phyloP scores from a whole-genome alignment of 2,888 invertebrate species.

The Parnassius glacialis region DNA sequence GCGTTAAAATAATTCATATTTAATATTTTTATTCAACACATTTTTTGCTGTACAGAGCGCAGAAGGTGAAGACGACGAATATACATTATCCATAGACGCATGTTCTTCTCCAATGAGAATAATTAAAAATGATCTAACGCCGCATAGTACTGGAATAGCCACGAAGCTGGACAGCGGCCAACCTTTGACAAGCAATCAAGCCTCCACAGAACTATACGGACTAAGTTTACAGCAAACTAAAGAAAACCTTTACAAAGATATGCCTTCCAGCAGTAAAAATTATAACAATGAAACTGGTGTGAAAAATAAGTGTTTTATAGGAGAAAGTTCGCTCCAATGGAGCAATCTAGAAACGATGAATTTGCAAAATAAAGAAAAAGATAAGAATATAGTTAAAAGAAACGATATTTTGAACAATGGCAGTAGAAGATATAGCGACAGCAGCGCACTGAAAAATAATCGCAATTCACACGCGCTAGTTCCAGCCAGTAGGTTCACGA shows the following conservation, averaged over 20 bases:
- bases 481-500: conserved; percentile 63
- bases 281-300: conserved; percentile 57
- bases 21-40: background rate
- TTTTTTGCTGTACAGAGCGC: conserved; percentile 52
- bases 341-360: conserved; percentile 54
- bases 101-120: conserved; percentile 61
- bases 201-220: conserved; percentile 54
- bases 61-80: conserved; percentile 81
- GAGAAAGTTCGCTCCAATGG: conserved; percentile 41
- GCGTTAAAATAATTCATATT: too few species aligned
- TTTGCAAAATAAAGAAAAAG: conserved; percentile 49
- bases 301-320: conserved; percentile 55
- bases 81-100: conserved; percentile 78
- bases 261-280: conserved; percentile 71
- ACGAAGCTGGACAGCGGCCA: conserved; percentile 40
- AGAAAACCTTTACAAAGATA: conserved; percentile 64
- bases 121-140: conserved; percentile 63
- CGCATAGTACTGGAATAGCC: conserved; percentile 38
- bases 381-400: conserved; percentile 46
- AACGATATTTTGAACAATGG: conserved; percentile 63
- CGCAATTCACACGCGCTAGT: conserved; percentile 41
- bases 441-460: conserved; percentile 61
- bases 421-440: conserved; percentile 65
- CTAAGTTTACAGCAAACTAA: conserved; percentile 63
- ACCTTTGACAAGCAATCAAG: conserved; percentile 51